Evolutionary conservation across 2,888 invertebrate species (phyloP), one percentile per base, ranked within the genome.

Genomic region (Andrena hattorfiana): DNA sequence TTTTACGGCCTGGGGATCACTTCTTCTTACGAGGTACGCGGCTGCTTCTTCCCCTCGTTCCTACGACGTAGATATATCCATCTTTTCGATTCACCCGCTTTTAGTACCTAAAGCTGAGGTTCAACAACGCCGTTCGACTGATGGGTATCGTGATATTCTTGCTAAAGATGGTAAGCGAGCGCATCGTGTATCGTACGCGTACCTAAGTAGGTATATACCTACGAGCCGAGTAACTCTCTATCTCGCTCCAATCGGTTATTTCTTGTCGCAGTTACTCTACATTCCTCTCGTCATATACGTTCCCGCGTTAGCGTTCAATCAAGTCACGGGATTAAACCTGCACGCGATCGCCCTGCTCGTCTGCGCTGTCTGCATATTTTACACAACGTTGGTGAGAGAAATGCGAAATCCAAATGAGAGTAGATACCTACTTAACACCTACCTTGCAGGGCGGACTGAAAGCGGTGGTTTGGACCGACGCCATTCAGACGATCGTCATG

Each of bases 321-420:
- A 97, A 96, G 98, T 98, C 69, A 97, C 98, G 67, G 98, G 98
- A 42, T 95, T 97, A 80, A 96, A 97, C 89, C 95, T 98, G 42
- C 97, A 98, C 94, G 94, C 97, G 85, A 96, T 97, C 35, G 97
- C 97, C 13, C 96, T 97, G 0, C 95, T 97, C 30, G 97, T 98
- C 1, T 97, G 97, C 93, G 94, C 97, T 51, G 97, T 98, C n/a
- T 98, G 98, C 94, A 98, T 98, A 87, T 98, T 98, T 94, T 99
- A 99, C 94, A 99, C 98, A 0, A 97, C 98, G 81, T 93, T 98
- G 93, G 98, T 97, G 95, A 96, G 97, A 95, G 91, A 30, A 73
- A 48, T 5, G 23, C 16, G 23, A 13, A 13, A 16, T 16, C 42
- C 42, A 1, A 1, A 4, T 0, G 42, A 4, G 0, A 16, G 1